Conservation (phyloP, 2,113 vertebrate species). For the Gymnocephalus cernua region DNA sequence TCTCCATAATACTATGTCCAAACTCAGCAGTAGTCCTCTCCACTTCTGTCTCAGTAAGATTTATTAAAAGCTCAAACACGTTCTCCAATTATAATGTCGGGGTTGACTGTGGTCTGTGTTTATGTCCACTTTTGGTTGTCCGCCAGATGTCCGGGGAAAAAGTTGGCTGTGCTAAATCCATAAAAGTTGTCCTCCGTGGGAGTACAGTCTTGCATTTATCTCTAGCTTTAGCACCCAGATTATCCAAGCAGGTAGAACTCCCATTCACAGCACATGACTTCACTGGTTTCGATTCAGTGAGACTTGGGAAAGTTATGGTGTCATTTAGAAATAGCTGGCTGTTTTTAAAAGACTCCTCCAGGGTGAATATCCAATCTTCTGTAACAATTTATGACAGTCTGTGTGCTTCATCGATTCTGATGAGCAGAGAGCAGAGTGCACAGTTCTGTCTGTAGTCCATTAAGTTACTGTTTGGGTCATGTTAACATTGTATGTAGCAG, state of each 20-base stretch:
- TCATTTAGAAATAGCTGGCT: not conserved
- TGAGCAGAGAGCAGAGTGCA: not conserved
- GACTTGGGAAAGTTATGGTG: not conserved
- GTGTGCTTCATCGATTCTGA: not conserved
- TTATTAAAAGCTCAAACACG: not conserved
- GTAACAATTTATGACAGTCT: not conserved
- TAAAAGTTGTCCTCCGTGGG: no score
- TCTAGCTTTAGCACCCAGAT: no score
- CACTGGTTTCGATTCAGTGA: not conserved
- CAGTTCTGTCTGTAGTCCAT: not conserved
- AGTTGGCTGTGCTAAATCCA: not conserved
- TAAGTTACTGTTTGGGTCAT: not conserved
- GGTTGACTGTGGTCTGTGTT: not conserved
- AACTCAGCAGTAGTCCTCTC: not conserved
- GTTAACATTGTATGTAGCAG: not conserved
- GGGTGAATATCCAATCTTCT: not conserved
- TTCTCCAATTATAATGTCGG: not conserved
- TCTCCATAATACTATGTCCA: not conserved
- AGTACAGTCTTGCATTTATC: no score
- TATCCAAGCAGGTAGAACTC: no score
- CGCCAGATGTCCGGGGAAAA: not conserved
- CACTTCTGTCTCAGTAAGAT: not conserved
- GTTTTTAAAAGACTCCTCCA: not conserved
- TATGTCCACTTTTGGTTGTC: not conserved
- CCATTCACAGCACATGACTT: not conserved